Conservation (phyloP, 2,797 vertebrate species). For the Xerus rutilus region DNA sequence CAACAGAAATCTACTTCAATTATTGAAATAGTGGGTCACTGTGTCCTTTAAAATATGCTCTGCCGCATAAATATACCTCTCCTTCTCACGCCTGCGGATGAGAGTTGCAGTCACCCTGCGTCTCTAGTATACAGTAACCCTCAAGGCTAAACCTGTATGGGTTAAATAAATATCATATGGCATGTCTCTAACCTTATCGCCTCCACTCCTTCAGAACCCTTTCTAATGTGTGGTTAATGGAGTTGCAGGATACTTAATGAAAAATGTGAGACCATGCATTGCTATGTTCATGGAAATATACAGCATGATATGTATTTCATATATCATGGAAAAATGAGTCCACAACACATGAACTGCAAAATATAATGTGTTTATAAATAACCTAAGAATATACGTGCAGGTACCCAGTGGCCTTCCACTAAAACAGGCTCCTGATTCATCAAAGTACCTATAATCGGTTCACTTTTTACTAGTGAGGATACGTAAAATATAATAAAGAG, state of each 20-base stretch:
- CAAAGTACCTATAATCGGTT: not conserved
- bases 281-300: not conserved
- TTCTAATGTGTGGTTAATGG: not conserved
- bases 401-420: not conserved
- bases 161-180: not conserved
- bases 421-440: not conserved
- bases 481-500: not conserved
- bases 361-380: not conserved
- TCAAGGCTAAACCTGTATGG: not conserved
- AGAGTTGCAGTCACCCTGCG: rapidly evolving
- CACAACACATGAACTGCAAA: not conserved
- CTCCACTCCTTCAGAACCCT: not conserved
- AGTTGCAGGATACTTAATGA: not conserved
- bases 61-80: not conserved
- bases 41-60: not conserved
- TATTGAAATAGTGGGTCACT: not conserved
- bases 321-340: not conserved
- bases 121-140: not conserved
- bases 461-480: not conserved
- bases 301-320: not conserved
- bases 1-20: not conserved
- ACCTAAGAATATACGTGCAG: not conserved
- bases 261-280: not conserved
- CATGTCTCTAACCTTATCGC: not conserved
- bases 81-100: not conserved